Evolutionary conservation across 92 coral and sea anemone genomes (phyloP), one percentile per base, ranked within the genome.

Genomic region (Pocillopora meandrina): DNA sequence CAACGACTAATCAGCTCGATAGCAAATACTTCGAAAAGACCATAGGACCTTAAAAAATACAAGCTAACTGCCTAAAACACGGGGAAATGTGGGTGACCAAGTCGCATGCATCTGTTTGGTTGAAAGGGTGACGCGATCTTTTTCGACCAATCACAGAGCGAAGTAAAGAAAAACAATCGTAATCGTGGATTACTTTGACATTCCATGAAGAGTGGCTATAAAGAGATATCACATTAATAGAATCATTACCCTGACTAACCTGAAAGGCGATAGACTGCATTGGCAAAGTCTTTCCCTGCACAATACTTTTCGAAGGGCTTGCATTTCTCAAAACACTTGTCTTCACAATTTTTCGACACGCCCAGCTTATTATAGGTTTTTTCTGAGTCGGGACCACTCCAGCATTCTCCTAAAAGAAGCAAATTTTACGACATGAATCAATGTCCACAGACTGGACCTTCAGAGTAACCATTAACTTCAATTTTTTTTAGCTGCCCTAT

Each of bases 221-320:
- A 16, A 12, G 10, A 2, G 3, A 59, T 2, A 31, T 12, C 3
- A 71, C 18, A 33, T 11, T 35, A 18, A 20, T 71, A 14, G 17
- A 3, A 71, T 7, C 60, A 42, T 74, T 26, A 77, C 5, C 59
- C 11, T 13, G 20, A 76, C 88, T 65, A 8, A 76, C 88, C 85
- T 9, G 85, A 82, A 26, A 93, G 90, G 75, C 82, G 76, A 75
- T 90, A 93, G 56, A 91, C 97, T 59, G 91, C 87, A 72, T 85
- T 86, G 23, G 94, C 87, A 47, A 58, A 80, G 58, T 86, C 62
- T 31, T 80, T 83, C 16, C 97, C 97, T 31, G 97, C 89, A 16
- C 97, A 93, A 72, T 78, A 61, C 58, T 57, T 67, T 69, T 90
- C 84, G 33, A 69, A 88, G 18, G 92, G 89, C 16, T 74, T 89